Base-by-base conservation (phyloP, 2,888 invertebrate species). In the Hemistola chrysoprasaria region DNA sequence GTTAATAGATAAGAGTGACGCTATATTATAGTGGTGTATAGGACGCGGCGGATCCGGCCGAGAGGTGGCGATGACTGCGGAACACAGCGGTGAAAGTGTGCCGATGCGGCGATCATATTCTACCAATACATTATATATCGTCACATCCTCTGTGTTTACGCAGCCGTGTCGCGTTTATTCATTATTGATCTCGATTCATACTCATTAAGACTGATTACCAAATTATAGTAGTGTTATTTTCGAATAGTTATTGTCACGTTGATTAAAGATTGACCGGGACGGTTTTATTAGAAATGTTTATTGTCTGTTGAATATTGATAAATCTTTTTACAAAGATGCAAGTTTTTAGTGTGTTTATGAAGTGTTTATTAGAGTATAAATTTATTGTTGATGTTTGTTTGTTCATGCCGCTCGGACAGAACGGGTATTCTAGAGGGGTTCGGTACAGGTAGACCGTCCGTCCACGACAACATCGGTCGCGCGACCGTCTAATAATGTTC, bases 391-490 rank as follows among this genome's bases (percentile, higher is more conserved):
- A 66, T 71, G 71, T 76, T 66, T 71, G 57, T 72, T 68, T 74
- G 71, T 82, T 77, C 75, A 75, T 62, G 87, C 87, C 69, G 83
- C 86, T 74, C 62, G 78, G 71, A 83, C 76, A 86, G 85, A 79
- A 83, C 65, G 85, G 78, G 67, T 81, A 78, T 63, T 74, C 79
- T 76, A 79, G 83, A 78, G 85, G 71, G 78, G 79, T 79, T 66
- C 78, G 77, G 68, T 77, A 79, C 82, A 85, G 85, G 81, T 86
- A 85, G 82, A 75, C 46, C 34, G 16, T 38, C 32, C 30, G 37
- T 41, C 40, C 39, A 41, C n/a, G 35, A 22, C 28, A 39, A 29
- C 31, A 40, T 38, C 23, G 41, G 33, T 39, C 22, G 29, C 29
- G 41, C 40, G 46, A 40, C 47, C 51, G 41, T 49, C 51, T 48